Evolutionary conservation across 2,888 invertebrate species (phyloP).

Genomic region (Bombyx huttoni): DNA sequence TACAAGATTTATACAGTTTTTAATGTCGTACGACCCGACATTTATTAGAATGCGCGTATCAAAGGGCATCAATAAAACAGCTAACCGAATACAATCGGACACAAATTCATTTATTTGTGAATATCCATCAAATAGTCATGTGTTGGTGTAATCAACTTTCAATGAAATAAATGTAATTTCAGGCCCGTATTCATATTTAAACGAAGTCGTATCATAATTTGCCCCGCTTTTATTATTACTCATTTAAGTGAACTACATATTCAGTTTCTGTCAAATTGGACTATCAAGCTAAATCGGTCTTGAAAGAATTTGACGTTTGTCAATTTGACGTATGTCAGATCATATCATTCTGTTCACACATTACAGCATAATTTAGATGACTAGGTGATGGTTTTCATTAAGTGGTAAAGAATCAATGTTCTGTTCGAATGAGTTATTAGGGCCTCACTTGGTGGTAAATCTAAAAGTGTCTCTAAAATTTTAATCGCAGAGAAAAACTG

Average conservation of each 20-base stretch:
- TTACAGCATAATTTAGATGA: background rate
- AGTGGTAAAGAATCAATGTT: constrained; percentile 13
- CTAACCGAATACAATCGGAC: too few species aligned
- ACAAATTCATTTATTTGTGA: too few species aligned
- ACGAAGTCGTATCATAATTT: constrained; percentile 20
- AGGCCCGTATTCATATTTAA: constrained; percentile 40
- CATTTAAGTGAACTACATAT: background rate
- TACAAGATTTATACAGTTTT: too few species aligned
- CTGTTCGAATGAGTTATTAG: constrained; percentile 28
- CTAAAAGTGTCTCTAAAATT: constrained; percentile 23
- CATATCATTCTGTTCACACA: background rate
- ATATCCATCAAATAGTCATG: too few species aligned
- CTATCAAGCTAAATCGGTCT: constrained; percentile 5
- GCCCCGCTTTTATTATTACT: background rate
- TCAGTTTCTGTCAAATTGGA: background rate
- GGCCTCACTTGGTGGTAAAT: constrained; percentile 53
- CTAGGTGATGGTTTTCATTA: background rate
- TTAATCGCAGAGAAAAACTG: constrained; percentile 13
- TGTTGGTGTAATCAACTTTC: too few species aligned
- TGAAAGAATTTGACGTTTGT: background rate
- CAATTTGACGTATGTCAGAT: background rate
- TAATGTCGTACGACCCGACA: too few species aligned
- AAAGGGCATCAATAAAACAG: too few species aligned
- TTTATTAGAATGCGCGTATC: too few species aligned
- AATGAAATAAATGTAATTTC: constrained; percentile 40